Percentiles rank a stretch among this genome's conserved stretches.
These are phyloP conservation scores for Bergia puertoricense DNA, from an alignment of 92 coral and sea anemone genomes.

Conservation along the genomic window DNA sequence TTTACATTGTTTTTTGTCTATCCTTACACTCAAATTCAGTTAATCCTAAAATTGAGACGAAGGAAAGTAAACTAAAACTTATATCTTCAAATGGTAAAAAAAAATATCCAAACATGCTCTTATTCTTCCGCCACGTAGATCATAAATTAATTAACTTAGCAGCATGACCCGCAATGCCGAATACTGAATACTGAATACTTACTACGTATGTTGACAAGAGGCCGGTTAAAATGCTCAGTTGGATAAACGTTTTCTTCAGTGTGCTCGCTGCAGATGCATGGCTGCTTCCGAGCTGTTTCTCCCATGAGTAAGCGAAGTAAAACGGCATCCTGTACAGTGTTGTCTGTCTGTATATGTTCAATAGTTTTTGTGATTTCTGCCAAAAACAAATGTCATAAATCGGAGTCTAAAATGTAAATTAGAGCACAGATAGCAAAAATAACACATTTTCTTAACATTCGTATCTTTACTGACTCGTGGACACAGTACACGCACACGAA, in stretches of 20 bases:
- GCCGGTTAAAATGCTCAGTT: neutral
- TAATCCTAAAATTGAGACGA: too few relatives aligned
- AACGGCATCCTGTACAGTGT: constrained; percentile 11
- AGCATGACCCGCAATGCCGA: neutral
- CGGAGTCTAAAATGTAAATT: neutral
- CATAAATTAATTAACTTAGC: too few relatives aligned
- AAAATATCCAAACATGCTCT: too few relatives aligned
- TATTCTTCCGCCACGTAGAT: too few relatives aligned
- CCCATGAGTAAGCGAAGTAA: constrained; percentile 23
- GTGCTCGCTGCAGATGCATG: neutral
- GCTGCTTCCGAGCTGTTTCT: constrained; percentile 1
- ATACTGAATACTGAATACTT: neutral
- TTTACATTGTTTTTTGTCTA: too few relatives aligned
- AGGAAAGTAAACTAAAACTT: too few relatives aligned
- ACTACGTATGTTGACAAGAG: neutral
- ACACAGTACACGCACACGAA: too few relatives aligned
- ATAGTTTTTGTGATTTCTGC: neutral
- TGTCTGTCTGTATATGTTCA: constrained; percentile 7
- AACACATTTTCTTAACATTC: too few relatives aligned
- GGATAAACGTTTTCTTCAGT: neutral
- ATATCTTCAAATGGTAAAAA: too few relatives aligned
- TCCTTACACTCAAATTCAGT: too few relatives aligned
- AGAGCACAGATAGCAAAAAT: neutral
- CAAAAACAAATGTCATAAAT: neutral
- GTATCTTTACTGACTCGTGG: too few relatives aligned